These are phyloP conservation scores for Spermophilus dauricus DNA, from an alignment of 2,113 vertebrate species.

Conservation along the genomic window DNA sequence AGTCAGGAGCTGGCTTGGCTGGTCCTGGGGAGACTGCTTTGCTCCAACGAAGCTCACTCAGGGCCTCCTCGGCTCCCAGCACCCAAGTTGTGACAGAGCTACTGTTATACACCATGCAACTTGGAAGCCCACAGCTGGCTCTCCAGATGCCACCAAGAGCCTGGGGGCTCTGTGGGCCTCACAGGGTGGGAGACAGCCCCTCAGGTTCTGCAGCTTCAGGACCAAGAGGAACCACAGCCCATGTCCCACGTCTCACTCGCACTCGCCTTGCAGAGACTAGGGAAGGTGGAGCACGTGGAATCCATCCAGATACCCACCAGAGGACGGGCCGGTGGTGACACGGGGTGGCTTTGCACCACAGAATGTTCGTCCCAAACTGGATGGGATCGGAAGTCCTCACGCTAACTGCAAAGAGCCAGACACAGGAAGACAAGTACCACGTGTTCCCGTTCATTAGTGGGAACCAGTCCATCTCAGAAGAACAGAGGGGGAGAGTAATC, in stretches of 20 bases:
- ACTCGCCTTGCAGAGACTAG: not conserved
- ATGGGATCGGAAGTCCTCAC: not conserved
- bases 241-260: too few relatives aligned
- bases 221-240: not conserved
- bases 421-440: not conserved
- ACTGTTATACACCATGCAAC: accelerated
- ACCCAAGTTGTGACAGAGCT: not conserved
- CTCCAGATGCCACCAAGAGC: not conserved
- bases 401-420: not conserved
- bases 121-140: not conserved
- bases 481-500: not conserved
- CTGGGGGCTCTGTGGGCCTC: not conserved
- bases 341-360: not conserved
- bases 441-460: too few relatives aligned
- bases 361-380: not conserved
- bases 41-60: not conserved
- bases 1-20: not conserved
- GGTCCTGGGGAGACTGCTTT: not conserved
- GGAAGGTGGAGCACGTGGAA: not conserved
- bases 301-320: too few relatives aligned
- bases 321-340: not conserved
- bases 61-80: not conserved
- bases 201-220: not conserved
- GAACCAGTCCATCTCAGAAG: not conserved
- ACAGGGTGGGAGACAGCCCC: too few relatives aligned